Conservation (phyloP, 2,113 vertebrate species). For the Choloepus hoffmanni region DNA sequence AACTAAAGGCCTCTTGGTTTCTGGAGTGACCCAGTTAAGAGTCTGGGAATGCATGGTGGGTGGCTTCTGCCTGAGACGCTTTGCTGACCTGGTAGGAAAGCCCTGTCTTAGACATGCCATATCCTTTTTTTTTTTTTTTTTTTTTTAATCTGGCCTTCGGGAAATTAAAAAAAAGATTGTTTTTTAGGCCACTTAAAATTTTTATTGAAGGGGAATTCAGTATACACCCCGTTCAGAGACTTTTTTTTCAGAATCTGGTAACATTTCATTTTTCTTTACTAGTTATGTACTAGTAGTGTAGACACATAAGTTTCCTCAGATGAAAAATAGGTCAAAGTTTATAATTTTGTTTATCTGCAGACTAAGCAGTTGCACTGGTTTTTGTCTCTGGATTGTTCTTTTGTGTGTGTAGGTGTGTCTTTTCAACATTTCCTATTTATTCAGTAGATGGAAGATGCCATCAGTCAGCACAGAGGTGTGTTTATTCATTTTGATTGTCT, state of each 20-base stretch:
- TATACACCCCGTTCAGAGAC: background rate
- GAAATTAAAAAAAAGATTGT: background rate
- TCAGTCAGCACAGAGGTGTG: background rate
- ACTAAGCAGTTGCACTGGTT: background rate
- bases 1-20: background rate
- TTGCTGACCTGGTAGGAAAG: background rate
- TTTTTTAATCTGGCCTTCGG: background rate
- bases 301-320: background rate
- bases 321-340: background rate
- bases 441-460: background rate
- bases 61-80: constrained; percentile 4
- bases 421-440: constrained; percentile 1
- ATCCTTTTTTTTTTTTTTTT: background rate
- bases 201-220: constrained; percentile 3
- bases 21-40: background rate
- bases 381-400: background rate
- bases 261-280: background rate
- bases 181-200: background rate
- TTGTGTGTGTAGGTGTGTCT: background rate
- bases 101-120: background rate
- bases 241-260: background rate
- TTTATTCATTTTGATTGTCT: background rate
- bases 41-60: constrained; percentile 14
- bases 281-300: background rate
- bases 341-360: background rate